Percentiles rank a stretch among this genome's conserved stretches.
phyloP scores from a whole-genome alignment of 2,797 vertebrate genomes.

The Mergus octosetaceus region DNA sequence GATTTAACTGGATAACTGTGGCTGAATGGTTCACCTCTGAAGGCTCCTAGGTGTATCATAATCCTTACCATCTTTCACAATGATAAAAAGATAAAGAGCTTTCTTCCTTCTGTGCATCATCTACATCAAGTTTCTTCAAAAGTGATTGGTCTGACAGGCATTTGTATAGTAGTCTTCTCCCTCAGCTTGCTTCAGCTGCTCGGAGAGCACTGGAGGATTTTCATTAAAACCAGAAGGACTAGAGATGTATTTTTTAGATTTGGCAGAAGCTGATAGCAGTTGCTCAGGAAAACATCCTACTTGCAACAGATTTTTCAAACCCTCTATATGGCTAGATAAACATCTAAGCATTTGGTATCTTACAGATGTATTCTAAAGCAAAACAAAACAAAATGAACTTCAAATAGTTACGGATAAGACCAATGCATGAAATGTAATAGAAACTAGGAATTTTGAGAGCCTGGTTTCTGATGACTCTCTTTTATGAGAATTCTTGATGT shows the following conservation, averaged over 20 bases:
- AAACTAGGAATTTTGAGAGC: neutral
- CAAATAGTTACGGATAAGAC: neutral
- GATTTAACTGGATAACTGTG: neutral
- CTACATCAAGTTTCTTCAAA: neutral
- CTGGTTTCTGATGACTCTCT: neutral
- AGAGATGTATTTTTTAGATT: neutral
- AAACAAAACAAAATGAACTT: conserved; percentile 2
- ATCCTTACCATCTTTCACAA: neutral
- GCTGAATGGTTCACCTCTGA: neutral
- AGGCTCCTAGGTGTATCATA: neutral
- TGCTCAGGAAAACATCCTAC: conserved; percentile 33
- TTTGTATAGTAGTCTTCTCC: neutral
- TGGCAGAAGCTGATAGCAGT: conserved; percentile 1
- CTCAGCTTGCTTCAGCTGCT: neutral
- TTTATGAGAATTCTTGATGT: neutral
- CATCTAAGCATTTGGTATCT: conserved; percentile 16
- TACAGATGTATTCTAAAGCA: conserved; percentile 11
- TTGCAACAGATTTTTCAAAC: conserved; percentile 47
- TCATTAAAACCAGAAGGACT: conserved; percentile 29
- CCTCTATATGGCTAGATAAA: conserved; percentile 21
- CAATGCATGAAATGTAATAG: neutral
- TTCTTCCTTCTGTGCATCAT: neutral
- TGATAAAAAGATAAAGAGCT: neutral
- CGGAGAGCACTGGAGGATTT: neutral
- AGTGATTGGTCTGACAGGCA: accelerated